These are phyloP conservation scores for Panurus biarmicus DNA, from an alignment of 2,113 vertebrate genomes.

Conservation along the genomic window DNA sequence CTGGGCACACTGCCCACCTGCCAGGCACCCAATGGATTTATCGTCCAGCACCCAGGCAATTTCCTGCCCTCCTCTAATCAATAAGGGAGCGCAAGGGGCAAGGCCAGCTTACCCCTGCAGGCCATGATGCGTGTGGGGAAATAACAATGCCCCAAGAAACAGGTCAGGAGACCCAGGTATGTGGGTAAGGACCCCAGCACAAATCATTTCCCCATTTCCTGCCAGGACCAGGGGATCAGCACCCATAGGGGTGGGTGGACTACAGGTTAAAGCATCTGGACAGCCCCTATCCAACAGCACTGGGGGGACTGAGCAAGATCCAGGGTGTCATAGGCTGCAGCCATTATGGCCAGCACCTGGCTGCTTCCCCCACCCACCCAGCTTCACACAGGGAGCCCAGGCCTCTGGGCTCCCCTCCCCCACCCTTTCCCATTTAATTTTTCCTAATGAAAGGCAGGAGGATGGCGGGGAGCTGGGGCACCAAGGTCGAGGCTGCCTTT, in stretches of 20 bases:
- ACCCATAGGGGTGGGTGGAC: too few relatives aligned
- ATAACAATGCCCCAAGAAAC: background rate
- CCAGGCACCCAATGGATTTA: constrained; percentile 45
- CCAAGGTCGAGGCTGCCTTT: constrained; percentile 62
- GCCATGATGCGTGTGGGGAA: background rate
- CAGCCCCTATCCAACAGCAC: background rate
- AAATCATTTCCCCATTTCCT: background rate
- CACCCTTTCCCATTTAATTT: constrained; percentile 52
- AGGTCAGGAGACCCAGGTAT: background rate
- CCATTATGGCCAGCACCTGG: background rate
- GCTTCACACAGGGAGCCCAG: background rate
- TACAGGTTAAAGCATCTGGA: background rate
- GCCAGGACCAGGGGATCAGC: background rate
- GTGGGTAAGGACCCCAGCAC: background rate
- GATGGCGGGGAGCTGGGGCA: constrained; percentile 47
- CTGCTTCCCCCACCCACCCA: background rate
- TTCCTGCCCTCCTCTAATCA: constrained; percentile 42
- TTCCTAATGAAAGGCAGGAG: constrained; percentile 61
- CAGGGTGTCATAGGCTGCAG: background rate
- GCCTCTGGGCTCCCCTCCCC: background rate
- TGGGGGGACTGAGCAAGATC: background rate
- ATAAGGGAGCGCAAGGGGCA: background rate
- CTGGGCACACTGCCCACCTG: background rate
- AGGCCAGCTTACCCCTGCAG: background rate
- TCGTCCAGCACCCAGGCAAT: constrained; percentile 8